Evolutionary conservation across 2,113 vertebrate genomes (phyloP).

Genomic region (Diadophis punctatus): DNA sequence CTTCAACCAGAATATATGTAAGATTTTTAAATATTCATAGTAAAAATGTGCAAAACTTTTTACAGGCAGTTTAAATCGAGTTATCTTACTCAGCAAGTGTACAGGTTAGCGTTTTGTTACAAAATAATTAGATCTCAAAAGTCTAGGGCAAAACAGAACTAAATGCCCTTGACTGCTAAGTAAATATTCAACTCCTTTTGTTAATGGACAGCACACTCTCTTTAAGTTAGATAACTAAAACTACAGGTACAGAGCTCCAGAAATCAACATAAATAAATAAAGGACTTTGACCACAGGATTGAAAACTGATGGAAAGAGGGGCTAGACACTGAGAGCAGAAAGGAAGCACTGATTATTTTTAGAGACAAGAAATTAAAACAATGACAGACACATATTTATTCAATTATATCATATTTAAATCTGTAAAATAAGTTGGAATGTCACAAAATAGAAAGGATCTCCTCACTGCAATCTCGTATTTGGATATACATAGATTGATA

Average conservation of each 20-base stretch:
- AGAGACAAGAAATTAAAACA: background rate
- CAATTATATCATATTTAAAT: background rate
- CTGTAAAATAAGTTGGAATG: background rate
- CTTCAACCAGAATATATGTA: background rate
- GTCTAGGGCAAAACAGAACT: background rate
- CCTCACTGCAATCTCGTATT: background rate
- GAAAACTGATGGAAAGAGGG: background rate
- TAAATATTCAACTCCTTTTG: slow-evolving; percentile 26
- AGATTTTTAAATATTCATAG: background rate
- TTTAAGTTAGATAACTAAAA: background rate
- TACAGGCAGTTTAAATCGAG: background rate
- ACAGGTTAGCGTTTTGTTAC: background rate
- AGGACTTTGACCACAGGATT: background rate
- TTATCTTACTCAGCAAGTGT: slow-evolving; percentile 6
- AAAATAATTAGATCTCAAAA: slow-evolving; percentile 12
- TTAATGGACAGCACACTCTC: background rate
- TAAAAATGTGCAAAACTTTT: background rate
- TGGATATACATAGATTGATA: background rate
- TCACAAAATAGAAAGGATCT: background rate
- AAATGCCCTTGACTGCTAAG: slow-evolving; percentile 3
- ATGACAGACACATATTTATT: background rate
- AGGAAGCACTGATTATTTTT: background rate
- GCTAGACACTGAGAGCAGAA: background rate
- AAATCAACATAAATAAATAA: background rate
- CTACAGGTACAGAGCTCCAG: background rate